Evolutionary conservation across 2,888 invertebrate genomes (phyloP), one percentile per base, ranked within the genome.

Genomic region (Galeopsomyia nigrocyanea): DNA sequence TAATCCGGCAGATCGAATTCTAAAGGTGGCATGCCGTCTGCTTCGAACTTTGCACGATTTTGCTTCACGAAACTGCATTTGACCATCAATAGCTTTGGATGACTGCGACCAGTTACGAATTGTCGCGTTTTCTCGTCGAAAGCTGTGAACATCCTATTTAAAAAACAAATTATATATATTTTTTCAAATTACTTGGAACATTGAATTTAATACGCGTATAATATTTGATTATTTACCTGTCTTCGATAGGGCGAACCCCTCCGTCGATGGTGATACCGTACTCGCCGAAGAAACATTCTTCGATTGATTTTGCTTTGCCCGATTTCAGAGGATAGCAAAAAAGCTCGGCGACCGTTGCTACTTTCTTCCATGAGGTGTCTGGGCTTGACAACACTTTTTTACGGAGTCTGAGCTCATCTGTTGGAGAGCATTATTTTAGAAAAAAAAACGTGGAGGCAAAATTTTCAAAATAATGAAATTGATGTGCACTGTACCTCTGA

Each of bases 81-180:
- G 22, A 89, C 87, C 14, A 87, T 79, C 19, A 89, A 80, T 81
- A 89, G 79, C 63, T 87, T 87, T 0, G 89, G 88, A 75, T 87
- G 86, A 6, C 87, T 86, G 67, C 87, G 82, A 2, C 84, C 87
- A 1, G 88, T 87, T 77, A 84, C 80, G 75, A 87, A 88, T 78
- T 86, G 84, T 39, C 82, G 79, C 46, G 83, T 86, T 68, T 82
- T 83, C 75, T 85, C 87, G 39, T 84, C 82, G 76, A 87, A 88
- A 13, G 88, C 87, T 14, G 88, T 76, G 73, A 88, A 83, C 79
- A 84, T 84, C 78, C 88, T 88, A 74, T 53, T 7, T 9, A 64
- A 50, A 3, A 3, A 50, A 55, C 46, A 56, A n/a, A n/a, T 55
- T 51, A 56, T 56, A 47, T 62, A 50, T 50, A 49, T 58, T 17